phyloP scores from a whole-genome alignment of 2,797 vertebrate species.

The Pachyuromys duprasi region DNA sequence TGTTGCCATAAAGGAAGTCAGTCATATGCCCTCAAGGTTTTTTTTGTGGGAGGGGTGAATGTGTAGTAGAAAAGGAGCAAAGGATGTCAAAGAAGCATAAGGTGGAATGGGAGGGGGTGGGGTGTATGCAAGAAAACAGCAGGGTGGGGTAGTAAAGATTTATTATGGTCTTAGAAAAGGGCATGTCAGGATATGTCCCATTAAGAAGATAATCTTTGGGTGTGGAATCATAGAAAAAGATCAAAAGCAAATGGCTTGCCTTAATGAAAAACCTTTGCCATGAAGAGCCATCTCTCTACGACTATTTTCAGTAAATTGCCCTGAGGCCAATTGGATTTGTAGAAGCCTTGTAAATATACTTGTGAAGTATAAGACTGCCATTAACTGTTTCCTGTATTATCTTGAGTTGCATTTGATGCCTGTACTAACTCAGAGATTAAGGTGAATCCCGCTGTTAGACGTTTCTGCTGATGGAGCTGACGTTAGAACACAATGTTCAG shows the following conservation, averaged over 20 bases:
- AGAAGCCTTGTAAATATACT: slow-evolving; percentile 31
- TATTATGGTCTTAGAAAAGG: slow-evolving; percentile 42
- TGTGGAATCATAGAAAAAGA: neutral
- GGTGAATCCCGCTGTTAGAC: neutral
- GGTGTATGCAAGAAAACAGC: neutral
- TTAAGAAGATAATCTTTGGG: slow-evolving; percentile 57
- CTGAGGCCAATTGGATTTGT: neutral
- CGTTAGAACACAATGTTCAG: slow-evolving; percentile 46
- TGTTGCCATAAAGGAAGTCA: slow-evolving; percentile 49
- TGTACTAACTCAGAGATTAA: slow-evolving; percentile 39
- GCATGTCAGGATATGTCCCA: neutral
- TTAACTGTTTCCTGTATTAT: neutral
- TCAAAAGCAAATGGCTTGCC: slow-evolving; percentile 39
- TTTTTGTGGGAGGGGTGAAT: neutral
- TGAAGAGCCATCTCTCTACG: slow-evolving; percentile 5
- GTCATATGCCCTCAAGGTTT: slow-evolving; percentile 13
- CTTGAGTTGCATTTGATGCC: neutral
- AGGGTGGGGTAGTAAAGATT: neutral
- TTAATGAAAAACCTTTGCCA: slow-evolving; percentile 9
- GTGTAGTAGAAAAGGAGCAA: slow-evolving; percentile 45
- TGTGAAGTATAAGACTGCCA: neutral
- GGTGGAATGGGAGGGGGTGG: neutral
- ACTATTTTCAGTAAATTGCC: neutral
- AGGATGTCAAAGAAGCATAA: slow-evolving; percentile 2
- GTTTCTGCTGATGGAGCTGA: neutral